A percentile compares a stretch with the other conserved stretches of the same genome.
These are phyloP conservation scores for Incurvaria masculella DNA, from an alignment of 2,888 invertebrate species.

Conservation along the genomic window DNA sequence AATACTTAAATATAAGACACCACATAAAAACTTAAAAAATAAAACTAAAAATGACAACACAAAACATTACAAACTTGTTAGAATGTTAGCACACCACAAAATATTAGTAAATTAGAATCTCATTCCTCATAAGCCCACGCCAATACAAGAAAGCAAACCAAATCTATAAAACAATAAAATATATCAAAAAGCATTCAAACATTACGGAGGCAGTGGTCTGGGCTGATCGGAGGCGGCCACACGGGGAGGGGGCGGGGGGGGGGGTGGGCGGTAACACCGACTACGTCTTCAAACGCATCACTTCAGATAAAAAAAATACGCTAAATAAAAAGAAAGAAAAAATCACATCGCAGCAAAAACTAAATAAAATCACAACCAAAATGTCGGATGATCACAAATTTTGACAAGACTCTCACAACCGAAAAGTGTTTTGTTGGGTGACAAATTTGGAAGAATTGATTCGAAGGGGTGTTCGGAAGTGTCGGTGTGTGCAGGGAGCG, in stretches of 20 bases:
- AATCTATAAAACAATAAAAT: conserved; percentile 18
- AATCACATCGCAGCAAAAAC: conserved; percentile 33
- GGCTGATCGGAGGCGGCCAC: conserved; percentile 35
- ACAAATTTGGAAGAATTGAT: conserved; percentile 21
- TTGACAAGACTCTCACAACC: neutral
- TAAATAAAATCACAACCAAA: conserved; percentile 33
- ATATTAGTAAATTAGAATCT: neutral
- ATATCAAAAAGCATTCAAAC: conserved; percentile 42
- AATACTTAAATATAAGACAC: conserved; percentile 6
- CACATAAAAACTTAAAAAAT: conserved; percentile 18
- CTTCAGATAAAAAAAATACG: conserved; percentile 20
- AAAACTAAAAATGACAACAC: too few relatives aligned
- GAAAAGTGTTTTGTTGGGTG: conserved; percentile 39
- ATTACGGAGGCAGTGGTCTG: conserved; percentile 53
- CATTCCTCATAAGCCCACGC: neutral
- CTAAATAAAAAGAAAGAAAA: conserved; percentile 35
- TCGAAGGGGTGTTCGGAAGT: neutral
- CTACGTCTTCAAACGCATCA: neutral
- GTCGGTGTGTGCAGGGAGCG: conserved; percentile 3
- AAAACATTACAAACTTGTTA: too few relatives aligned
- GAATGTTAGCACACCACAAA: conserved; percentile 1
- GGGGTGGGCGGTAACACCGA: neutral
- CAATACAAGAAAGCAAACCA: conserved; percentile 38
- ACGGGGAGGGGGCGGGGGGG: conserved; percentile 16
- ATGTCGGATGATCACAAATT: conserved; percentile 6